Evolutionary conservation across 2,797 vertebrate species (phyloP).

Genomic region (Lemur catta): DNA sequence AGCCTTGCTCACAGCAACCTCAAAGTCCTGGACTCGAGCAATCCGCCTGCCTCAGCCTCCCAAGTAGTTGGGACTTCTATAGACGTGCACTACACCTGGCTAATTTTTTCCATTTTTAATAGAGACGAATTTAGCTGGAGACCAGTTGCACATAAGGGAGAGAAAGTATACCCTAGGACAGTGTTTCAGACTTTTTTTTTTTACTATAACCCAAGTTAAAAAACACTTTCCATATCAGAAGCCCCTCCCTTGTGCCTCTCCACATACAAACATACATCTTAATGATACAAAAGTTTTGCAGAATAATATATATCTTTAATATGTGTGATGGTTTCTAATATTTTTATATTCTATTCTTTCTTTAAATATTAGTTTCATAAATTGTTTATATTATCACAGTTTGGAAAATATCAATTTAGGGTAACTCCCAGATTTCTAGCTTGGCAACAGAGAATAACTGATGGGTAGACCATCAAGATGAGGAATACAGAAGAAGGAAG

Average conservation of each 20-base stretch:
- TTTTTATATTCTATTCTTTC: background rate
- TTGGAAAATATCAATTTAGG: background rate
- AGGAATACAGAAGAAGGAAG: background rate
- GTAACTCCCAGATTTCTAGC: background rate
- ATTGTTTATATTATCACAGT: background rate
- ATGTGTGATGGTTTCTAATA: background rate
- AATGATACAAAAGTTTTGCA: background rate
- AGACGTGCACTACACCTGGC: too few species aligned
- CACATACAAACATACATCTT: background rate
- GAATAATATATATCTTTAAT: background rate
- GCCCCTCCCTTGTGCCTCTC: background rate
- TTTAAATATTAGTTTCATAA: background rate
- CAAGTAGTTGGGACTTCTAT: too few species aligned
- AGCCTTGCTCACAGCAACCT: too few species aligned
- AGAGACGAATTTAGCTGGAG: background rate
- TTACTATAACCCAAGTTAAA: background rate
- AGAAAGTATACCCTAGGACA: background rate
- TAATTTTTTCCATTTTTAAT: too few species aligned
- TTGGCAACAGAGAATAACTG: background rate
- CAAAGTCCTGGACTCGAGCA: too few species aligned
- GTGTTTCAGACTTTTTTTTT: background rate
- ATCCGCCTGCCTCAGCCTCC: too few species aligned
- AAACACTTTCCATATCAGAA: background rate
- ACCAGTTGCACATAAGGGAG: background rate
- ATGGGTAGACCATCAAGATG: background rate